Evolutionary conservation across 1,140 invertebrate species (phyloP).

Genomic region (Melipona quadrifasciata): DNA sequence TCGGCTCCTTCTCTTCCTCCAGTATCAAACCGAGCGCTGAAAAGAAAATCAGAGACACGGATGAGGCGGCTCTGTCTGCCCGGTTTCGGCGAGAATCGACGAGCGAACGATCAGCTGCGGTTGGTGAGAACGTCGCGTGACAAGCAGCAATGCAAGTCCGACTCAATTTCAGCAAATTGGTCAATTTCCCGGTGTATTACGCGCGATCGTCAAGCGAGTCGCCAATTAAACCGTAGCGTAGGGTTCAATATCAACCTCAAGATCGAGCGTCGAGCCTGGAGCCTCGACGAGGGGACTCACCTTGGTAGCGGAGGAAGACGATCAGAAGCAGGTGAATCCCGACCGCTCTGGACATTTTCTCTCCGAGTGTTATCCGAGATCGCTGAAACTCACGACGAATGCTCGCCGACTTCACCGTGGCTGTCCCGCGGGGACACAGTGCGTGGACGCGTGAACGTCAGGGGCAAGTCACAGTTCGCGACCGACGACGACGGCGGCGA

Average conservation of each 20-base stretch:
- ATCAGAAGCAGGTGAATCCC: conserved; percentile 36
- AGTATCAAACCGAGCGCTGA: conserved; percentile 77
- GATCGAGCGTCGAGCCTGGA: neutral
- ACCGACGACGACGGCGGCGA: conserved; percentile 37
- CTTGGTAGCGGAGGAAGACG: conserved; percentile 57
- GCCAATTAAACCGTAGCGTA: conserved; percentile 3
- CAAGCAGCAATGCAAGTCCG: conserved; percentile 34
- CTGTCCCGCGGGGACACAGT: neutral
- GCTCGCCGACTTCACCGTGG: neutral
- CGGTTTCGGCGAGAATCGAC: neutral
- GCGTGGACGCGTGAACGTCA: neutral
- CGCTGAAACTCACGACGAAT: neutral
- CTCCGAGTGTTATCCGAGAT: neutral
- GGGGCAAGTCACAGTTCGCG: conserved; percentile 28
- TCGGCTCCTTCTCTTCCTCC: conserved; percentile 84
- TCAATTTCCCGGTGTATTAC: conserved; percentile 52
- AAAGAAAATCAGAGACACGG: conserved; percentile 7
- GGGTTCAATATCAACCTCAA: conserved; percentile 8
- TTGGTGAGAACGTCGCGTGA: conserved; percentile 44
- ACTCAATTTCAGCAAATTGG: conserved; percentile 60
- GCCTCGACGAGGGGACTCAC: conserved; percentile 21
- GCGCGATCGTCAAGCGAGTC: conserved; percentile 45
- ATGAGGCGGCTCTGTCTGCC: neutral
- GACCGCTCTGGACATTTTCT: conserved; percentile 35
- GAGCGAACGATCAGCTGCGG: neutral